A percentile compares a stretch with the other conserved stretches of the same genome.
Evolutionary conservation across 2,888 invertebrate genomes (phyloP).

Genomic region (Xestia xanthographa): DNA sequence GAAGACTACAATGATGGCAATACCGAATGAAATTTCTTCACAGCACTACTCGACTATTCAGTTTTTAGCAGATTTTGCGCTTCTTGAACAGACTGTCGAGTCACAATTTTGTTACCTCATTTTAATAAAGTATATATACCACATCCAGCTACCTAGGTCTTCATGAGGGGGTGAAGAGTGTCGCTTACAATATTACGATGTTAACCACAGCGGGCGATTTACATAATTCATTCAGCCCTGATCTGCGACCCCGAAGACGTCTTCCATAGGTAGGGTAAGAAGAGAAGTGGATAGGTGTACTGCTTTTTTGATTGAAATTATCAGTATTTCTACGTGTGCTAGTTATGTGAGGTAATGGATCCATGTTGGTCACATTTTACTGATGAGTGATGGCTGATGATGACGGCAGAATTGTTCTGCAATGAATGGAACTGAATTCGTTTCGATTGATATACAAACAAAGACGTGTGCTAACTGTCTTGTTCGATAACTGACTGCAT

Average conservation of each 20-base stretch:
- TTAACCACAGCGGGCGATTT: conserved; percentile 89
- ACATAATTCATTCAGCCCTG: conserved; percentile 86
- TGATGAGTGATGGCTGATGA: background rate
- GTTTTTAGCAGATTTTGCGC: background rate
- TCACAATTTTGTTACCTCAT: conserved; percentile 1
- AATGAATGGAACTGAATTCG: background rate
- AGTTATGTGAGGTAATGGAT: background rate
- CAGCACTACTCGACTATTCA: background rate
- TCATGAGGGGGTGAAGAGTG: conserved; percentile 78
- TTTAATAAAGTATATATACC: conserved; percentile 29
- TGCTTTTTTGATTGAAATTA: conserved; percentile 14
- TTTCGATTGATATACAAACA: background rate
- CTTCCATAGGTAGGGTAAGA: conserved; percentile 63
- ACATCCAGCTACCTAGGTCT: conserved; percentile 50
- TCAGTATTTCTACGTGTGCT: too few relatives aligned
- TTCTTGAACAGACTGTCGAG: background rate
- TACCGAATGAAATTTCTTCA: background rate
- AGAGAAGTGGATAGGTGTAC: conserved; percentile 2
- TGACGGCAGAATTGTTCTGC: background rate
- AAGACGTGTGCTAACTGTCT: background rate
- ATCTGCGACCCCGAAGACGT: conserved; percentile 68
- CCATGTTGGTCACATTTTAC: background rate
- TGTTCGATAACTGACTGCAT: background rate
- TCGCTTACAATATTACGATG: conserved; percentile 90
- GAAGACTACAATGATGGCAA: background rate